Percentiles rank a stretch among this genome's conserved stretches.
phyloP scores from a whole-genome alignment of 1,140 invertebrate genomes.

The Cydia fagiglandana region DNA sequence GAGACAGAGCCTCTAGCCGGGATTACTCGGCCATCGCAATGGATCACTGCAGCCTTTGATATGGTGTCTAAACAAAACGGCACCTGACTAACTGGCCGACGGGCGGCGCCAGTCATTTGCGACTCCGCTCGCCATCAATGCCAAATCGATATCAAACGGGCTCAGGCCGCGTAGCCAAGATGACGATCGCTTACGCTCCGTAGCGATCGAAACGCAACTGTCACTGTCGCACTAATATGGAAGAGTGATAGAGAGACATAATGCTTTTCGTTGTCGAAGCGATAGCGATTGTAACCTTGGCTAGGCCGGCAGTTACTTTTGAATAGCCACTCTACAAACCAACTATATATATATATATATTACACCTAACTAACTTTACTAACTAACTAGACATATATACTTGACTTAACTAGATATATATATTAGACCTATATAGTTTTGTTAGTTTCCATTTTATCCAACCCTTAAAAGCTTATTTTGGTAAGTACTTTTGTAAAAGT shows the following conservation, averaged over 20 bases:
- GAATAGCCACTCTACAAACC: neutral
- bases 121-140: neutral
- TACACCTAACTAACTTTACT: no score
- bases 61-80: constrained; percentile 66
- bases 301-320: neutral
- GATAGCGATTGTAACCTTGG: no score
- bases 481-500: no score
- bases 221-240: no score
- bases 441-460: neutral
- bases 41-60: constrained; percentile 72
- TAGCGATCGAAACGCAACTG: no score
- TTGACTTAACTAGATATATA: no score
- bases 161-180: no score
- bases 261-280: no score
- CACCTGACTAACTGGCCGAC: constrained; percentile 58
- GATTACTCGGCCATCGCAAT: constrained; percentile 73
- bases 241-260: no score
- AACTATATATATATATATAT: neutral
- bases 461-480: no score
- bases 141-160: constrained; percentile 3
- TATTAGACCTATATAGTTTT: neutral
- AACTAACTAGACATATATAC: no score
- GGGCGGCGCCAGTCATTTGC: constrained; percentile 39
- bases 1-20: constrained; percentile 71
- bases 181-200: no score